Evolutionary conservation across 2,888 invertebrate genomes (phyloP), one percentile per base, ranked within the genome.

Genomic region (Torymus texanus): DNA sequence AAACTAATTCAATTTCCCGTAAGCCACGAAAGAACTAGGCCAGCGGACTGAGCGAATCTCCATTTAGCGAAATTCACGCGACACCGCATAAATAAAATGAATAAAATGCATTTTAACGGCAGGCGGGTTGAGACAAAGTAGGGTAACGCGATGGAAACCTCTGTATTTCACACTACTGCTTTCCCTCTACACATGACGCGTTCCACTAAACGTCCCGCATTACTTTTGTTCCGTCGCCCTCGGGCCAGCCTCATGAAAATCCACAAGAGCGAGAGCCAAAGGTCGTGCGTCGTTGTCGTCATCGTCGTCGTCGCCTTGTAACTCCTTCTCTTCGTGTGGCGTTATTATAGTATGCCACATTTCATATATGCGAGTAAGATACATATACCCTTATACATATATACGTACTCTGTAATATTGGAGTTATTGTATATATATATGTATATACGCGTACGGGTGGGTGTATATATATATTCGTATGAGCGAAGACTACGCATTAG

Each of bases 241-340:
- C 21, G 21, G 41, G 16, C 2, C 16, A 58, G 16, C 70, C 41
- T 70, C 58, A 41, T 70, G 58, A 70, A 70, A 70, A 59, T 70
- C 21, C 11, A 16, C 59, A 41, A 41, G 41, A 41, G 41, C 41
- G 8, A 8, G 21, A 59, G 59, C 59, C 53, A 21, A 53, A 66
- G 66, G 66, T 21, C 51, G 53, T 10, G 21, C 65, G 16, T 18
- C 41, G 41, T 66, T 53, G 16, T 53, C 66, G n/a, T n/a, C n/a
- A 21, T 21, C n/a, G n/a, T 21, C 21, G 21, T 21, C 41, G 41
- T 66, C 53, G 16, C 66, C 66, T 66, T 66, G 66, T 66, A 66
- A 66, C 53, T 66, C 53, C 16, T 66, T 51, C 41, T 41, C 41
- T 41, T 8, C 41, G 41, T 21, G 21, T 21, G 21, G 41, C 41